phyloP scores from a whole-genome alignment of 2,113 vertebrate genomes.

The Apistogramma diplotaenia region DNA sequence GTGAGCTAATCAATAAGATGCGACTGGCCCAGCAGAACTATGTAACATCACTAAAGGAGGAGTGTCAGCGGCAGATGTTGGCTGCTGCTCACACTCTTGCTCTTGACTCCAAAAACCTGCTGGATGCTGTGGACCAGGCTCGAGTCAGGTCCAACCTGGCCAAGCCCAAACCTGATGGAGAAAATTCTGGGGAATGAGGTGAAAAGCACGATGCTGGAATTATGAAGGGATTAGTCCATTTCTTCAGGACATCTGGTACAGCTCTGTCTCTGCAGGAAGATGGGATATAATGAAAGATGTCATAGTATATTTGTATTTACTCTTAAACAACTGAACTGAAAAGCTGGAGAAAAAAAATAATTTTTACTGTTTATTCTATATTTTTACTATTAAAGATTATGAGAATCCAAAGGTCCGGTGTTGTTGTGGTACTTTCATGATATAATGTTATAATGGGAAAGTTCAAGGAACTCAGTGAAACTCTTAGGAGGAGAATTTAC shows the following conservation, averaged over 20 bases:
- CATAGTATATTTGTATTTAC: neutral
- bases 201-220: neutral
- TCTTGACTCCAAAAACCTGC: slow-evolving; percentile 93
- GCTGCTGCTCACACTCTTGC: slow-evolving; percentile 89
- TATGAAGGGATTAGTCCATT: neutral
- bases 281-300: neutral
- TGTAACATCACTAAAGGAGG: slow-evolving; percentile 86
- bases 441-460: neutral
- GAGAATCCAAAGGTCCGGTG: neutral
- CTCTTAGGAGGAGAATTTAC: too few species aligned
- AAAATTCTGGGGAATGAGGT: slow-evolving; percentile 14
- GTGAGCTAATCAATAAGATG: slow-evolving; percentile 93
- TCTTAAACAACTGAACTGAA: neutral
- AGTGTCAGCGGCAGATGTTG: slow-evolving; percentile 93
- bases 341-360: neutral
- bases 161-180: slow-evolving; percentile 70
- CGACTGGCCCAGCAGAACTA: slow-evolving; percentile 92
- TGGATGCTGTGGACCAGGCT: slow-evolving; percentile 94
- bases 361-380: neutral
- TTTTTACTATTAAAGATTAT: neutral
- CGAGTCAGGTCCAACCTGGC: slow-evolving; percentile 83
- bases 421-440: neutral
- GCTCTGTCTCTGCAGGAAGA: neutral
- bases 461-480: too few species aligned
- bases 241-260: neutral